Conservation (phyloP, 2,113 vertebrate genomes). For the Menura novaehollandiae region DNA sequence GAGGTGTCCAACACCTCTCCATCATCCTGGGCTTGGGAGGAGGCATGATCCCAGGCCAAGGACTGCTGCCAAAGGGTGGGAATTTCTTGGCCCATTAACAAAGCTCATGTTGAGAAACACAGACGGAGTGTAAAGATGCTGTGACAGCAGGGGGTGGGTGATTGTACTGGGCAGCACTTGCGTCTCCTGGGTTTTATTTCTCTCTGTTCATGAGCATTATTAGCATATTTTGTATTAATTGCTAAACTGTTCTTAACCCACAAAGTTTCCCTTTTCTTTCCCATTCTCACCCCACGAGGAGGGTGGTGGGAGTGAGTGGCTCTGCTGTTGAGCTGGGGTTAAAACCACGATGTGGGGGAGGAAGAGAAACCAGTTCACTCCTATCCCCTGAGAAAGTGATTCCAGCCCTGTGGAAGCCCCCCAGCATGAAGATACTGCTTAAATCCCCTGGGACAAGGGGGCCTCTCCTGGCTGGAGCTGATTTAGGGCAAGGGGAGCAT, state of each 20-base stretch:
- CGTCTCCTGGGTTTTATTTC: background rate
- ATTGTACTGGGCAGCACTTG: background rate
- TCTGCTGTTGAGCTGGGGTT: background rate
- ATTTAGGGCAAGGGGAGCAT: background rate
- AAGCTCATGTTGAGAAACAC: background rate
- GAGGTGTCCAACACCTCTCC: background rate
- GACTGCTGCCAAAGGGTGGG: background rate
- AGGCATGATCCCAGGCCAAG: background rate
- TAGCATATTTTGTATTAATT: background rate
- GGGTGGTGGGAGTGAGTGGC: background rate
- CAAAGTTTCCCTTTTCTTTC: background rate
- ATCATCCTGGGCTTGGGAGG: background rate
- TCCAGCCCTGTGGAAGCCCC: background rate
- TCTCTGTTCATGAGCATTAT: background rate
- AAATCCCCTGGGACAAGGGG: background rate
- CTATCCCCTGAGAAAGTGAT: rapidly evolving
- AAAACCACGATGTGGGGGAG: rapidly evolving
- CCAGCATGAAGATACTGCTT: background rate
- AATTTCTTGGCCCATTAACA: background rate
- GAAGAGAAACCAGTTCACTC: background rate
- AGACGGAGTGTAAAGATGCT: background rate
- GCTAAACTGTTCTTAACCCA: background rate
- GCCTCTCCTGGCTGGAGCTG: background rate
- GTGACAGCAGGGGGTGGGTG: background rate
- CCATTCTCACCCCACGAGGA: background rate